Conservation (phyloP, 2,888 invertebrate genomes). For the Atrina japonica region DNA sequence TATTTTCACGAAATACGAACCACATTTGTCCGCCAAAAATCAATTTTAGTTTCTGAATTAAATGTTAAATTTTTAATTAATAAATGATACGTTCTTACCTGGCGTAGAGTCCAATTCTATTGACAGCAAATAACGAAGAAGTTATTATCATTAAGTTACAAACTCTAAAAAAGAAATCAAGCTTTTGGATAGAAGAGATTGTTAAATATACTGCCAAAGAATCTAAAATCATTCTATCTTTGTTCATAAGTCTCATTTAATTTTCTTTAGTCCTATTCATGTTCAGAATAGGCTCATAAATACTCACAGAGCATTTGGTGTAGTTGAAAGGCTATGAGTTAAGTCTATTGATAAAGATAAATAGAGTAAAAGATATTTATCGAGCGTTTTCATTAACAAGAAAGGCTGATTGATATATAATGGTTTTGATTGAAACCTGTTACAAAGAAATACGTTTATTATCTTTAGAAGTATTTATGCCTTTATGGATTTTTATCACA, state of each 20-base stretch:
- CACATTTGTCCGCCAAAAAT: no score
- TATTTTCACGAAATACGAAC: no score
- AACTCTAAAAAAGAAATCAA: no score
- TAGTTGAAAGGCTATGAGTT: conserved; percentile 18
- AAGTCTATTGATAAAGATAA: conserved; percentile 37
- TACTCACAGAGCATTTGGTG: conserved; percentile 24
- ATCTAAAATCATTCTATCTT: conserved; percentile 31
- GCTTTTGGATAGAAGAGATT: no score
- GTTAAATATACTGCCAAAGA: neutral
- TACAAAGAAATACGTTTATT: conserved; percentile 18
- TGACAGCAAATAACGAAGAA: no score
- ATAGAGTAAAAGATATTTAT: conserved; percentile 41
- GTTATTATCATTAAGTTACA: no score
- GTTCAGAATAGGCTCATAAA: conserved; percentile 20
- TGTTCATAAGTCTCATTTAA: conserved; percentile 27
- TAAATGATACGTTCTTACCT: no score
- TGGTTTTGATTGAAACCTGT: conserved; percentile 16
- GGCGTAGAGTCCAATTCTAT: no score
- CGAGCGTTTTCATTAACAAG: conserved; percentile 35
- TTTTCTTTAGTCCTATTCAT: conserved; percentile 27
- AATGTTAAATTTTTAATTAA: no score
- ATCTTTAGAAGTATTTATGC: conserved; percentile 30
- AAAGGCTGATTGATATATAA: conserved; percentile 27
- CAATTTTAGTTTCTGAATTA: no score
- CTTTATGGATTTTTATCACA: conserved; percentile 16